phyloP scores from a whole-genome alignment of 2,797 vertebrate species.

The Sebastes cheni region DNA sequence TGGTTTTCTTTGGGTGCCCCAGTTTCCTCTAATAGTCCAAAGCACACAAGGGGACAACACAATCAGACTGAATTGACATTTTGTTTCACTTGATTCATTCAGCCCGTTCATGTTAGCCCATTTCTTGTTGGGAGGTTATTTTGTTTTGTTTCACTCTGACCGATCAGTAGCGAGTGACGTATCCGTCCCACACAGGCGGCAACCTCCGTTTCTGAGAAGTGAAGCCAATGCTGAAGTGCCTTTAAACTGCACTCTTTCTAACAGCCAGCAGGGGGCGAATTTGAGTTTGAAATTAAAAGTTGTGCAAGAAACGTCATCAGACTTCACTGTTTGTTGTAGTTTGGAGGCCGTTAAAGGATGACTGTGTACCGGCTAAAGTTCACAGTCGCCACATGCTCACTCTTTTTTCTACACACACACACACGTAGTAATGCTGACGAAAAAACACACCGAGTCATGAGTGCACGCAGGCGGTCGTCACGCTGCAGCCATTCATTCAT shows the following conservation, averaged over 20 bases:
- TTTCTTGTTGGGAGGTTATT: not conserved
- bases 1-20: no score
- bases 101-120: not conserved
- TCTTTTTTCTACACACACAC: not conserved
- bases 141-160: not conserved
- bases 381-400: conserved; percentile 9
- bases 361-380: not conserved
- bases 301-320: not conserved
- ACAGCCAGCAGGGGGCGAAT: not conserved
- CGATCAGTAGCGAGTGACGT: not conserved
- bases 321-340: conserved; percentile 9
- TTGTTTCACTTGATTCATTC: no score
- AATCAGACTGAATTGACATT: not conserved
- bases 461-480: not conserved
- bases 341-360: conserved; percentile 12
- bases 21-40: no score
- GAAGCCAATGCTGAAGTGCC: no score
- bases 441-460: conserved; percentile 17
- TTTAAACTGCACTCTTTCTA: no score
- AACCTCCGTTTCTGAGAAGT: no score
- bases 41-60: not conserved
- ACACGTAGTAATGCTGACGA: conserved; percentile 1
- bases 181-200: no score
- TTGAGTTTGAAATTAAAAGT: conserved; percentile 29
- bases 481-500: conserved; percentile 51